Conservation (phyloP, 1,140 invertebrate genomes). For the Brachionus paranguensis region DNA sequence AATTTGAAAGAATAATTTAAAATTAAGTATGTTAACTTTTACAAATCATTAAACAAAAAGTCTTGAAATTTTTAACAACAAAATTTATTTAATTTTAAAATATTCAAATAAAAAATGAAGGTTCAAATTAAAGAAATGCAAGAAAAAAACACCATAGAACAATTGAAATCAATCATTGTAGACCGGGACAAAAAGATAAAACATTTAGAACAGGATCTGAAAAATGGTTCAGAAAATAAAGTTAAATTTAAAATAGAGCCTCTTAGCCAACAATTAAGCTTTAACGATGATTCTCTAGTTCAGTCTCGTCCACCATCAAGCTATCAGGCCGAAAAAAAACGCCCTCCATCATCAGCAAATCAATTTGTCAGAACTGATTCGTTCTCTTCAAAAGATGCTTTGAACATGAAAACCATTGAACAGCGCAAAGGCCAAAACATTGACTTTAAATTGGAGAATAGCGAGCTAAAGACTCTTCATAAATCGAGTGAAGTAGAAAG, state of each 20-base stretch:
- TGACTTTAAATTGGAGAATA: constrained; percentile 41
- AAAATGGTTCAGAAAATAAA: constrained; percentile 42
- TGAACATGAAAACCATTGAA: constrained; percentile 16
- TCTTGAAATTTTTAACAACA: too few species aligned
- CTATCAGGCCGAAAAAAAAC: background rate
- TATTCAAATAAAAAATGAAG: constrained; percentile 12
- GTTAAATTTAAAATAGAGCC: constrained; percentile 30
- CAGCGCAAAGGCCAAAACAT: background rate
- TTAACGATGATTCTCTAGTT: background rate
- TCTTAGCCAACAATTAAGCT: background rate
- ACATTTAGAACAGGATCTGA: constrained; percentile 45
- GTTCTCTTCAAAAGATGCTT: background rate
- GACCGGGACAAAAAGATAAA: constrained; percentile 48
- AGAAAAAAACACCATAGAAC: constrained; percentile 49
- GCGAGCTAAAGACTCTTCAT: constrained; percentile 47
- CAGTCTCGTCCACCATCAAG: background rate
- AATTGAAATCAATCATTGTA: constrained; percentile 48
- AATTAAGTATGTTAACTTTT: too few species aligned
- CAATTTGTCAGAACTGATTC: background rate
- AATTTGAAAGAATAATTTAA: too few species aligned
- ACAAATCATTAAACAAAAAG: too few species aligned
- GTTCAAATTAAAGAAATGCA: constrained; percentile 46
- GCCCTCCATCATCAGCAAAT: background rate
- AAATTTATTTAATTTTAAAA: too few species aligned
- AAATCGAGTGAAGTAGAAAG: constrained; percentile 49